These are phyloP conservation scores for Pegoplata infirma DNA, from an alignment of 2,888 invertebrate species.

Conservation along the genomic window DNA sequence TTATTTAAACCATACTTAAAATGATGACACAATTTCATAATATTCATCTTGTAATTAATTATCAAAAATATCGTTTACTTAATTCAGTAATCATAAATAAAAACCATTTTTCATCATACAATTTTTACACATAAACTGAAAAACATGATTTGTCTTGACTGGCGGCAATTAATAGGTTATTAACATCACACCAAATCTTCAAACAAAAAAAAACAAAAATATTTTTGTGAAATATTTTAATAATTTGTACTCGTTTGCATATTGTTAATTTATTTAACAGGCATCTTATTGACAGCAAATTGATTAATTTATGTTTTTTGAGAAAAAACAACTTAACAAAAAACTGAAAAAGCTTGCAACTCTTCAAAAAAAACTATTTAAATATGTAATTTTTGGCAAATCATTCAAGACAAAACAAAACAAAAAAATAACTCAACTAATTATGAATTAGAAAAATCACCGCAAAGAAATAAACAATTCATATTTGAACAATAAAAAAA, in stretches of 20 bases:
- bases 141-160: background rate
- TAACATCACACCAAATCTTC: no score
- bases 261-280: conserved; percentile 23
- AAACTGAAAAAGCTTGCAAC: background rate
- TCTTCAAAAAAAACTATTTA: background rate
- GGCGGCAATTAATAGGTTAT: background rate
- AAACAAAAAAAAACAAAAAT: no score
- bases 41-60: background rate
- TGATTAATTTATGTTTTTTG: conserved; percentile 39
- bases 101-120: background rate
- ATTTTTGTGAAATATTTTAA: background rate
- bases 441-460: background rate
- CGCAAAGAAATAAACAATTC: background rate
- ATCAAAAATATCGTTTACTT: background rate
- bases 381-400: background rate
- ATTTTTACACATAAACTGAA: background rate
- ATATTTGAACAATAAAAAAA: no score
- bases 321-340: no score
- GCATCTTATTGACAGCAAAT: background rate
- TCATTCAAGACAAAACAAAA: background rate
- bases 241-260: conserved; percentile 19
- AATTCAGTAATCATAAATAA: background rate
- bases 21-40: background rate
- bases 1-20: background rate
- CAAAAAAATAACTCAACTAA: background rate